A percentile compares a stretch with the other conserved stretches of the same genome.
phyloP scores from a whole-genome alignment of 1,140 invertebrate genomes.

The Drosophila persimilis region DNA sequence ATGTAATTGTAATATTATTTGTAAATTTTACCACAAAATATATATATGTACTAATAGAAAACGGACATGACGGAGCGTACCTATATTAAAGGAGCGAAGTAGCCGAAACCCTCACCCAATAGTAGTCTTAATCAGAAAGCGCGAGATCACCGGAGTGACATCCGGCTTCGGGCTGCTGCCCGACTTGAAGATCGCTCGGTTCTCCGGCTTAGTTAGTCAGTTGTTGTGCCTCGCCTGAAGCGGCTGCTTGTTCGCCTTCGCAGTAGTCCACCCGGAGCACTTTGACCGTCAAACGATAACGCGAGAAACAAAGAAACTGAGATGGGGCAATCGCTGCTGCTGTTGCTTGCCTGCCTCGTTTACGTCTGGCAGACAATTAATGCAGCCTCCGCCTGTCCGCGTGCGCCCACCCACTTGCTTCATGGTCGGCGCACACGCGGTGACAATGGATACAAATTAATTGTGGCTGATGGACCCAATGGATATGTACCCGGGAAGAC shows the following conservation, averaged over 20 bases:
- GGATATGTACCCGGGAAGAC: conserved; percentile 91
- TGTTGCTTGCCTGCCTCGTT: conserved; percentile 42
- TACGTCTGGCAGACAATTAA: conserved; percentile 65
- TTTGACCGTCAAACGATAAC: conserved; percentile 37
- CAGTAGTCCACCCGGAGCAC: conserved; percentile 9
- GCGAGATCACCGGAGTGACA: conserved; percentile 10
- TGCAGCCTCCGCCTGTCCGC: conserved; percentile 65
- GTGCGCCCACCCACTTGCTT: conserved; percentile 76
- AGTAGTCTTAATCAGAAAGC: neutral
- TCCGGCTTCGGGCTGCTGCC: conserved; percentile 32
- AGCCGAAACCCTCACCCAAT: neutral
- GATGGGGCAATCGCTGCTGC: conserved; percentile 64
- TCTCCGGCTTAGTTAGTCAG: conserved; percentile 50
- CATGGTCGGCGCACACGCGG: conserved; percentile 84
- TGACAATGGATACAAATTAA: conserved; percentile 91
- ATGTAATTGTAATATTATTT: conserved; percentile 49
- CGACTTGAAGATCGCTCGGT: conserved; percentile 37
- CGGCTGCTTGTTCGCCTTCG: conserved; percentile 33
- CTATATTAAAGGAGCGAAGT: conserved; percentile 6
- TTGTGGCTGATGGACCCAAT: conserved; percentile 89
- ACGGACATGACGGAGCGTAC: neutral
- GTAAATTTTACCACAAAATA: conserved; percentile 53
- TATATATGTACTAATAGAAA: conserved; percentile 42
- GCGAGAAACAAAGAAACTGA: conserved; percentile 37
- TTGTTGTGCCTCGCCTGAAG: conserved; percentile 39